Base-by-base conservation (phyloP, 2,113 vertebrate genomes). In the Oreochromis spilurus region DNA sequence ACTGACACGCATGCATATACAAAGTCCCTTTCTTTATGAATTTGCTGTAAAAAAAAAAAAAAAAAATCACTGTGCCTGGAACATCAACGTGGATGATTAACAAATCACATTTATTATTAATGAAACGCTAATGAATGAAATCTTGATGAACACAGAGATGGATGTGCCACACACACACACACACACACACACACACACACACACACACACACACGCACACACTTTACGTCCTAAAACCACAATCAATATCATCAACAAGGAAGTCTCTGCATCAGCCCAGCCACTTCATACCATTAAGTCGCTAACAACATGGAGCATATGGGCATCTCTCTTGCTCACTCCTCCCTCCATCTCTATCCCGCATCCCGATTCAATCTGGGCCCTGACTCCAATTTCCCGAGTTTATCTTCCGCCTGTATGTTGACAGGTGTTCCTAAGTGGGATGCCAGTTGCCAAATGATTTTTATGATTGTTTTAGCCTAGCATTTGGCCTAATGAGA, bases 391-490 rank as follows among this genome's bases (percentile, higher is more conserved):
- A 97, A 97, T 97, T 97, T 97, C 95, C 93, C 90, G 87, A 97
- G 95, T 98, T 98, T 97, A 97, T 98, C 97, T 97, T 97, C 96
- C 93, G 97, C 95, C 96, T 97, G 96, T 60, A 89, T 96, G 97
- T 91, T 97, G 97, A 97, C 97, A 97, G 97, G 96, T 97, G 95
- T 95, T 97, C 96, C 97, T 97, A 97, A 98, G 97, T 97, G 96
- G 97, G 97, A 96, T 97, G 97, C 96, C 96, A 95, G 96, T 97
- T 97, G 97, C 97, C 97, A 98, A 97, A 98, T 96, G 96, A 90
- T 97, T 98, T 98, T 98, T 98, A 98, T 97, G 97, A 98, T 98
- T 97, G 96, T 97, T 98, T 97, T 97, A 97, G 97, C 96, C 96
- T 94, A 94, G 96, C 97, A 97, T 98, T 98, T 97, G 97, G 97